Base-by-base conservation (phyloP, 2,888 invertebrate genomes). In the Meandrusa payeni region DNA sequence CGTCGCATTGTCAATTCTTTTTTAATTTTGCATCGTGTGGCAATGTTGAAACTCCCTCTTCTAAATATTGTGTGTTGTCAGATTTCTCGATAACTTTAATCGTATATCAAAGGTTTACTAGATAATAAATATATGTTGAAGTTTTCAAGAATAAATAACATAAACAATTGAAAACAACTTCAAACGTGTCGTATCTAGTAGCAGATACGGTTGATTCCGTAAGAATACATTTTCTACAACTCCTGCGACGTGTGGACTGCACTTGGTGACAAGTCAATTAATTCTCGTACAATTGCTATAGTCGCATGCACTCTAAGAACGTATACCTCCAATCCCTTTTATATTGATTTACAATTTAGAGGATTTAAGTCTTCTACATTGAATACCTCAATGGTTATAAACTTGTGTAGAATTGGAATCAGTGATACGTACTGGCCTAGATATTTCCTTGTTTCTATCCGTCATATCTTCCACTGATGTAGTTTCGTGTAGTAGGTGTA, bases 41-140 rank as follows among this genome's bases (percentile, higher is more conserved):
- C 87, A 87, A 87, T 85, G 87, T 86, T 83, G 65, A 83, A 86
- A 85, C 82, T 72, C 49, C 53, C 49, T 56, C 10, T 41, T 54
- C 38, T 74, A 68, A 53, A 66, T 69, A 68, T 77, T 85, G 79
- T 83, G 36, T 82, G 80, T 81, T 82, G 77, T 26, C 37, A 22
- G 5, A 31, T 31, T 39, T 15, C 13, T n/a, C 2, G 20, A 22
- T 29, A 13, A 29, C 15, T 15, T 29, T n/a, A 29, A 26, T 26
- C 11, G 5, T 5, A 17, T 11, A 22, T 15, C 15, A 17, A n/a
- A 23, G 3, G n/a, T 7, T 26, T 10, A 9, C 26, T 26, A 4
- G 11, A 29, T 24, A 6, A 37, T 3, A 27, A 3, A 19, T 38
- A 13, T 22, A 39, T 9, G 12, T 38, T 29, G 9, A 29, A 28